phyloP scores from a whole-genome alignment of 2,797 vertebrate genomes.

The Lagocephalus sceleratus region DNA sequence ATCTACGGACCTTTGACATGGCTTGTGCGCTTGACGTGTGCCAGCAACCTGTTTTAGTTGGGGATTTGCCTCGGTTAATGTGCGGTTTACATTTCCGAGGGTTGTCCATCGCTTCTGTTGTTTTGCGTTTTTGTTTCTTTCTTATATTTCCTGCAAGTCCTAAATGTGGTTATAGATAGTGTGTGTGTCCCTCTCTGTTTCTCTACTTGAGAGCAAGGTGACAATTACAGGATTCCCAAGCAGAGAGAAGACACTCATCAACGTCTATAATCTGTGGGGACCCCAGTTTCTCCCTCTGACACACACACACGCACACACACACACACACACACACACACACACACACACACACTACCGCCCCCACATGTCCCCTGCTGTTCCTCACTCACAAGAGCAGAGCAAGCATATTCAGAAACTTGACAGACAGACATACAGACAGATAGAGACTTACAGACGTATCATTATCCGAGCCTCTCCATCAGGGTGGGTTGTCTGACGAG shows the following conservation, averaged over 20 bases:
- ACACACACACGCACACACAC: conserved; percentile 22
- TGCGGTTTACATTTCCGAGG: conserved; percentile 9
- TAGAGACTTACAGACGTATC: conserved; percentile 66
- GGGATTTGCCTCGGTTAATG: not conserved
- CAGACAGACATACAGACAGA: conserved; percentile 42
- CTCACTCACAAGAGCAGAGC: conserved; percentile 55
- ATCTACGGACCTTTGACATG: conserved; percentile 16
- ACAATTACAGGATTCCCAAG: conserved; percentile 72
- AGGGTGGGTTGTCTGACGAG: conserved; percentile 61
- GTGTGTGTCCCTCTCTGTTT: conserved; percentile 42
- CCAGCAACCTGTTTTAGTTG: conserved; percentile 2
- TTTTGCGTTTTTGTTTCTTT: conserved; percentile 9
- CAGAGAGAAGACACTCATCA: conserved; percentile 69
- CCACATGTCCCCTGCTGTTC: conserved; percentile 61
- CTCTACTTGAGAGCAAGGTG: conserved; percentile 64
- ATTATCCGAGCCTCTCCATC: conserved; percentile 71
- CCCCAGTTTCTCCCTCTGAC: conserved; percentile 46
- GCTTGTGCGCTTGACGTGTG: conserved; percentile 4
- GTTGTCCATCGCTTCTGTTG: not conserved
- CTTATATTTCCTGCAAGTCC: conserved; percentile 39
- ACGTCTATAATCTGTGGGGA: conserved; percentile 72
- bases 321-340: conserved; percentile 35
- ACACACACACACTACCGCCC: conserved; percentile 52
- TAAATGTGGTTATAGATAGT: conserved; percentile 38
- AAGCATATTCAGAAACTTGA: conserved; percentile 59